A percentile compares a stretch with the other conserved stretches of the same genome.
Conservation (phyloP, 37 sponge, comb jelly and placozoan species). For the Chondrosia reniformis region DNA sequence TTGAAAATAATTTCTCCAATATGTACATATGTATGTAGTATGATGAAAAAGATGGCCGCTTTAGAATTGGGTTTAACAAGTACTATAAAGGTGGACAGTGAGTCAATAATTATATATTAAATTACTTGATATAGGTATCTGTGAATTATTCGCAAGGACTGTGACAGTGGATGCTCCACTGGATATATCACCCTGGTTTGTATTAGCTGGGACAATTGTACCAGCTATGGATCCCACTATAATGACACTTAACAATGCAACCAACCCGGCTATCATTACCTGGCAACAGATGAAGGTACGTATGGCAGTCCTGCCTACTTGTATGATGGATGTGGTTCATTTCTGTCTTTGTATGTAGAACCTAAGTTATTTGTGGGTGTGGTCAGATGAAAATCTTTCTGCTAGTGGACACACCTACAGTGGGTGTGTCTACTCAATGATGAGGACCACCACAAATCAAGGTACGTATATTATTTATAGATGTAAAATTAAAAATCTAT, state of each 20-base stretch:
- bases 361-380: conserved; percentile 19
- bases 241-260: conserved; percentile 60
- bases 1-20: not conserved
- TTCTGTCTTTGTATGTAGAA: conserved; percentile 9
- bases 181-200: conserved; percentile 42
- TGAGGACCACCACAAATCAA: not conserved
- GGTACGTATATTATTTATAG: not conserved
- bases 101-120: not conserved
- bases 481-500: too few relatives aligned
- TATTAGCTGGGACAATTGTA: conserved; percentile 41
- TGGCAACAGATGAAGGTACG: conserved; percentile 21
- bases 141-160: not conserved
- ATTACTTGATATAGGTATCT: not conserved
- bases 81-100: conserved; percentile 39
- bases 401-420: conserved; percentile 13
- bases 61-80: conserved; percentile 45
- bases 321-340: not conserved
- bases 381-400: not conserved
- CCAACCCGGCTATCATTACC: conserved; percentile 36
- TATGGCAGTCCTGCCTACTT: too few relatives aligned
- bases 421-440: conserved; percentile 7
- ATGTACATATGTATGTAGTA: conserved; percentile 1
- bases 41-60: conserved; percentile 47
- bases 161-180: conserved; percentile 29
- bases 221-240: conserved; percentile 42